Percentiles rank a stretch among this genome's conserved stretches.
Conservation (phyloP, 2,888 invertebrate species). For the Phragmatobia fuliginosa region DNA sequence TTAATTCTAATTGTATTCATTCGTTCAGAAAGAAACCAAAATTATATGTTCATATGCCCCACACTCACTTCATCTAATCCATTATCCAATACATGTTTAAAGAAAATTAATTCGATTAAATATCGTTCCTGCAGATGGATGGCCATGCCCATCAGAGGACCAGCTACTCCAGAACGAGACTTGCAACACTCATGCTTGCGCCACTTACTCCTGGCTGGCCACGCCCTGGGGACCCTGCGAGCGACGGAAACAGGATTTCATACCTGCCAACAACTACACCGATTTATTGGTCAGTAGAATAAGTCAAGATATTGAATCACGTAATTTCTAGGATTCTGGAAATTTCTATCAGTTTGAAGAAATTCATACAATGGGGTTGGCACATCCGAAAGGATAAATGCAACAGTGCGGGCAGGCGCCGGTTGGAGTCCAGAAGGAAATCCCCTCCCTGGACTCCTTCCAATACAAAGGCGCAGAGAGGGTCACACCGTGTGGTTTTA, state of each 20-base stretch:
- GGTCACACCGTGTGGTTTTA: no score
- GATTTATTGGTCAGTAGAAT: slow-evolving; percentile 67
- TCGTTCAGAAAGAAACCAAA: not conserved
- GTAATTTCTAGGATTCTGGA: not conserved
- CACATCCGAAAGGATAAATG: no score
- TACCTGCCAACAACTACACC: slow-evolving; percentile 73
- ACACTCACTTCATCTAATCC: not conserved
- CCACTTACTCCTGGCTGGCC: slow-evolving; percentile 87
- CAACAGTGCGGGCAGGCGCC: no score
- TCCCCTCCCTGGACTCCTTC: no score
- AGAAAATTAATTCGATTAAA: not conserved
- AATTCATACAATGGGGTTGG: no score
- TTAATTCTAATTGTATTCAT: not conserved
- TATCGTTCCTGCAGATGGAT: slow-evolving; percentile 74
- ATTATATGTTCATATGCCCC: not conserved
- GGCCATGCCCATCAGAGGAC: slow-evolving; percentile 85
- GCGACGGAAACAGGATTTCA: slow-evolving; percentile 70
- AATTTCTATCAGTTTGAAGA: no score
- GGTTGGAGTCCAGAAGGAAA: no score
- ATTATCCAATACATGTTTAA: not conserved
- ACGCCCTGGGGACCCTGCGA: slow-evolving; percentile 87
- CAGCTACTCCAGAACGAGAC: slow-evolving; percentile 85
- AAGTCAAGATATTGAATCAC: not conserved
- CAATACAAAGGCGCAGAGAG: no score
- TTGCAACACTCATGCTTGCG: slow-evolving; percentile 86